phyloP scores from a whole-genome alignment of 2,113 vertebrate species.

The Chaenogobius annularis region DNA sequence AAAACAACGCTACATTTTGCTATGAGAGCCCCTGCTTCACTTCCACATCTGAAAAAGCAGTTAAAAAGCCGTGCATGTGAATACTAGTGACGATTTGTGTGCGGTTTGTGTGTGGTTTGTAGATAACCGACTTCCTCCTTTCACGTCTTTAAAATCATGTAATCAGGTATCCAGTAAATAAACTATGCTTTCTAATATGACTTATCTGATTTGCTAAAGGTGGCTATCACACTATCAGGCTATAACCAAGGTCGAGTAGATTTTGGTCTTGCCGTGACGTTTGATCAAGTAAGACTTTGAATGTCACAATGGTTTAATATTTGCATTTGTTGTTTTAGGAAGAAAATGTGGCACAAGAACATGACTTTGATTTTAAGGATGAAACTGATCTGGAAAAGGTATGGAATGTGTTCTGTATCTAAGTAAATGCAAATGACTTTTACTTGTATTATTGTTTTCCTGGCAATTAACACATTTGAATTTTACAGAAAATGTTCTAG shows the following conservation, averaged over 20 bases:
- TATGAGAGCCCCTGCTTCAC: too few relatives aligned
- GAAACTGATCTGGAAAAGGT: constrained; percentile 67
- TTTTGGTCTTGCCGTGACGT: constrained; percentile 4
- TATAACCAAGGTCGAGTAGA: constrained; percentile 35
- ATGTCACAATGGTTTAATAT: constrained; percentile 13
- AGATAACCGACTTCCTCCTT: background rate
- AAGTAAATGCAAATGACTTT: too few relatives aligned
- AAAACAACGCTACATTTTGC: background rate
- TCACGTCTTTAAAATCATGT: background rate
- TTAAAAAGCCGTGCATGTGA: background rate
- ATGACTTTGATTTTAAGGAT: constrained; percentile 47
- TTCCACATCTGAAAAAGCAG: too few relatives aligned
- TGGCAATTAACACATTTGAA: too few relatives aligned
- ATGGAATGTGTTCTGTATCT: background rate
- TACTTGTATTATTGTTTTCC: too few relatives aligned
- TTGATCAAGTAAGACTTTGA: background rate
- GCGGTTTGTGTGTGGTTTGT: background rate
- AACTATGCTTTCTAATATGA: constrained; percentile 11
- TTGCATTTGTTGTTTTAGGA: constrained; percentile 42
- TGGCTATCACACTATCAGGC: constrained; percentile 36
- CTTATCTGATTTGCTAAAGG: constrained; percentile 39
- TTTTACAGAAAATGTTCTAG: constrained; percentile 61
- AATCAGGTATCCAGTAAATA: background rate
- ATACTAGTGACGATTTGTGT: background rate
- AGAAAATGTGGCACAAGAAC: constrained; percentile 28